Base-by-base conservation (phyloP, 2,797 vertebrate species). In the Sebastes trivittatus region DNA sequence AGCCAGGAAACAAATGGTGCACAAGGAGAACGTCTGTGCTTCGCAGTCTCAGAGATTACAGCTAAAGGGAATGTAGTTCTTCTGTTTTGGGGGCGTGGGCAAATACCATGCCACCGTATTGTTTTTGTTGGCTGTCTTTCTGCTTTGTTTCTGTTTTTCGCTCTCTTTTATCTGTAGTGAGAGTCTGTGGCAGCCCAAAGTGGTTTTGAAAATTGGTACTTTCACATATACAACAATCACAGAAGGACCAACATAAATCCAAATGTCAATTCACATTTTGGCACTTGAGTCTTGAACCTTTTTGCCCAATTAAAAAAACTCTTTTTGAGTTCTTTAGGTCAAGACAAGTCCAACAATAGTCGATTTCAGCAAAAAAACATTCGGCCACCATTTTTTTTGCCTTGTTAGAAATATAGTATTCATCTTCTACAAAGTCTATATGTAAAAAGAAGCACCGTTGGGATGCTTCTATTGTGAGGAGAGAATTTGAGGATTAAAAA, bases 1-100 rank as follows among this genome's bases (percentile, higher is more conserved):
- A 91, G 64, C 81, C 61, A 30, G 60, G 72, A 78, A 89, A 84
- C 80, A 93, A 89, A 85, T 72, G 78, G 72, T 74, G 78, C 83
- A 86, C 65, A 52, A 76, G 78, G 27, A 66, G 59, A 81, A 72
- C 23, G 42, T 76, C 67, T 81, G 80, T 67, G 75, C 63, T 64
- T 80, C 72, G 74, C 70, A 68, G 42, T 80, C 65, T 27, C 60
- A 42, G 29, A 85, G 75, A 89, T 82, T 72, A 59, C 75, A 78
- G 75, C 77, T 74, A 42, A 83, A 72, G 34, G 18, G 22, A 74
- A 75, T 72, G 38, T 42, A 42, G 55, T 80, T 52, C 27, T 32
- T 78, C 59, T 56, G 23, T 66, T 79, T 85, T 23, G 16, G 22
- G 46, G 49, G 59, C 10, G 14, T 82, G 60, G 23, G 25, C 3